Conservation (phyloP, 1,140 invertebrate species). For the Ceratoteleas bidentatus region DNA sequence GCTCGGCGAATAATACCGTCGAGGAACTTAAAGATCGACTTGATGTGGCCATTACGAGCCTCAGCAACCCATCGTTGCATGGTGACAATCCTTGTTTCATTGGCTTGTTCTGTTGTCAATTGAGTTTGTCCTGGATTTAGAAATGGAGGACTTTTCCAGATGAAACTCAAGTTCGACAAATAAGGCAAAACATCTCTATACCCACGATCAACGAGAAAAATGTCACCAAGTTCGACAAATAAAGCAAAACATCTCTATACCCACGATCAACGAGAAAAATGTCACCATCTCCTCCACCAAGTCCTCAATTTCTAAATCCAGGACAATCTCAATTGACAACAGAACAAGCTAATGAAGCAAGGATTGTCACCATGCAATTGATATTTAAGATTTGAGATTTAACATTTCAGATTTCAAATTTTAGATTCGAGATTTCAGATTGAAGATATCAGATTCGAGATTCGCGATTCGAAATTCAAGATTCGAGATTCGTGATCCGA, state of each 20-base stretch:
- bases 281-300: too few relatives aligned
- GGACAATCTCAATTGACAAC: conserved; percentile 19
- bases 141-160: conserved; percentile 24
- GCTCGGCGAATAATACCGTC: conserved; percentile 10
- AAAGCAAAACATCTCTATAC: too few relatives aligned
- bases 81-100: conserved; percentile 18
- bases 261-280: too few relatives aligned
- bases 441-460: too few relatives aligned
- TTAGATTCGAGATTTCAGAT: too few relatives aligned
- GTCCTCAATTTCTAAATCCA: conserved; percentile 14
- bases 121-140: conserved; percentile 7
- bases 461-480: too few relatives aligned
- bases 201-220: conserved; percentile 26
- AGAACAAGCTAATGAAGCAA: conserved; percentile 22
- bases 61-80: conserved; percentile 33
- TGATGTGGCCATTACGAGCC: conserved; percentile 13
- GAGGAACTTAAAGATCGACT: conserved; percentile 37
- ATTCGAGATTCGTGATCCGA: too few relatives aligned
- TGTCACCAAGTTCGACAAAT: conserved; percentile 28
- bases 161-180: not conserved
- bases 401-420: too few relatives aligned
- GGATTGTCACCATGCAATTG: conserved; percentile 16
- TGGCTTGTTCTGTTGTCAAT: conserved; percentile 26
- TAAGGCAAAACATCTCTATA: conserved; percentile 29
- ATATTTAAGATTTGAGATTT: too few relatives aligned